Evolutionary conservation across 2,113 vertebrate genomes (phyloP).

Genomic region (Mugil cephalus): DNA sequence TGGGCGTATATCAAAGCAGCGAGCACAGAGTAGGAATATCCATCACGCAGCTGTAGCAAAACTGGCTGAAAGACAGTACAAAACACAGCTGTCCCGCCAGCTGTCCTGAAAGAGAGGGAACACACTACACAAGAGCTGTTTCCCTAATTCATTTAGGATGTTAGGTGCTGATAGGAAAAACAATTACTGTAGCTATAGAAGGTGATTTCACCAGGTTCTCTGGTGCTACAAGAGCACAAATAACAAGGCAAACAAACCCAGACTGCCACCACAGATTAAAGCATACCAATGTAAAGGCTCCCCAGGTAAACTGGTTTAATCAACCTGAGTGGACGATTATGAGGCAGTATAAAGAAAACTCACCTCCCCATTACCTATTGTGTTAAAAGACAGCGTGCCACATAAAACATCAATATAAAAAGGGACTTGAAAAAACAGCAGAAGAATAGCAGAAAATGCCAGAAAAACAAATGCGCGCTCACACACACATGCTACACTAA

Average conservation of each 20-base stretch:
- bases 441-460: background rate
- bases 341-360: background rate
- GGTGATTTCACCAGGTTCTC: conserved; percentile 52
- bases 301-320: conserved; percentile 46
- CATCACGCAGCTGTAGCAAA: conserved; percentile 24
- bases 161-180: conserved; percentile 65
- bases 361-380: background rate
- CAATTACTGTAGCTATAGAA: conserved; percentile 56
- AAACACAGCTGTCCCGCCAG: conserved; percentile 46
- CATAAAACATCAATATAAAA: conserved; percentile 16
- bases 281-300: conserved; percentile 25
- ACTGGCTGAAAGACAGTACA: conserved; percentile 4
- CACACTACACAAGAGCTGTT: conserved; percentile 51
- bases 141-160: conserved; percentile 69
- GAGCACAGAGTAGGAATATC: conserved; percentile 26
- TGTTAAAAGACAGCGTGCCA: conserved; percentile 2
- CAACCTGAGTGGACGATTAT: conserved; percentile 33
- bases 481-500: conserved; percentile 7
- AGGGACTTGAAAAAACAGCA: background rate
- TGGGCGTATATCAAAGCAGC: conserved; percentile 13
- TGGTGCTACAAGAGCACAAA: conserved; percentile 51
- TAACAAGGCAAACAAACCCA: conserved; percentile 40
- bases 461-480: background rate
- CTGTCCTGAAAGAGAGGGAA: conserved; percentile 20
- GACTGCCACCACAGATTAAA: conserved; percentile 47